phyloP scores from a whole-genome alignment of 2,888 invertebrate genomes.

The Boloria euphrosyne region DNA sequence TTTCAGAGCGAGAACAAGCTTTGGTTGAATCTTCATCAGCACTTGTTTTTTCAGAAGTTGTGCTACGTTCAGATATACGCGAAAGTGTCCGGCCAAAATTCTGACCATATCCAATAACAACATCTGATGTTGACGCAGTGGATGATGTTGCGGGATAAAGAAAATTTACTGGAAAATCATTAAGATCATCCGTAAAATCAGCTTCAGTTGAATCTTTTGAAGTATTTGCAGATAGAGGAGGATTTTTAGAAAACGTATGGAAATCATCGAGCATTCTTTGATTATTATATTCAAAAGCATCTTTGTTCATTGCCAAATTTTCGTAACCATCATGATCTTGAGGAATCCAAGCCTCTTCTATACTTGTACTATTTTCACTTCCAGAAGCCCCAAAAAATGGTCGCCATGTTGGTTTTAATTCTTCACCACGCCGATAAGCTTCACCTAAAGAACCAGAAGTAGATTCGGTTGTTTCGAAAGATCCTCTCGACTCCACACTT shows the following conservation, averaged over 20 bases:
- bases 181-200: conserved; percentile 88
- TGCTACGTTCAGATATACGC: conserved; percentile 93
- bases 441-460: conserved; percentile 89
- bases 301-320: conserved; percentile 75
- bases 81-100: conserved; percentile 91
- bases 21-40: conserved; percentile 93
- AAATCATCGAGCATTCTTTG: conserved; percentile 76
- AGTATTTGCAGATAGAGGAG: conserved; percentile 73
- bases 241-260: conserved; percentile 76
- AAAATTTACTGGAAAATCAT: conserved; percentile 88
- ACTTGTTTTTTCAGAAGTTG: conserved; percentile 93
- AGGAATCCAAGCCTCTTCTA: conserved; percentile 91
- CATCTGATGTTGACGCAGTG: conserved; percentile 84
- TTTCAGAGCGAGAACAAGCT: conserved; percentile 91
- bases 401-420: conserved; percentile 90
- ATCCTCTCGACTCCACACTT: conserved; percentile 87
- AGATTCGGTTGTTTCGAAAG: conserved; percentile 87
- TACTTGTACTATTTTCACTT: conserved; percentile 92
- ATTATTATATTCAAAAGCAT: conserved; percentile 72
- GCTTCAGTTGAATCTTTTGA: conserved; percentile 83
- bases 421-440: conserved; percentile 86
- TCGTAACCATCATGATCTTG: conserved; percentile 87
- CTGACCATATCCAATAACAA: conserved; percentile 87
- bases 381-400: conserved; percentile 89
- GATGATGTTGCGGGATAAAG: conserved; percentile 86